Evolutionary conservation across 1,140 invertebrate species (phyloP), one percentile per base, ranked within the genome.

Genomic region (Lordiphosa clarofinis): DNA sequence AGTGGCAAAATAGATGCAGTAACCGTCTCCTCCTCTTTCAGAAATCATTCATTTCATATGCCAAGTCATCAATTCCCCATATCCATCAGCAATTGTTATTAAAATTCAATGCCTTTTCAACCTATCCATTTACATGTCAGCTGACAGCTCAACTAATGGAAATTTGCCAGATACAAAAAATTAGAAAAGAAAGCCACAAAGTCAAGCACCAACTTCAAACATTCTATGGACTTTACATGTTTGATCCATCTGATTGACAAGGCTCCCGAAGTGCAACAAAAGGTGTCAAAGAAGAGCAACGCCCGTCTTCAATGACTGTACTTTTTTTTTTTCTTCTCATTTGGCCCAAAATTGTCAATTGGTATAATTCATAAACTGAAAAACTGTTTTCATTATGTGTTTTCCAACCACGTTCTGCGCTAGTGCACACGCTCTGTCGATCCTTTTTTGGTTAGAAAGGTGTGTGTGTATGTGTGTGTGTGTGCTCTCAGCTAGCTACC

Each of bases 351-450:
- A 82, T 76, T 82, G 73, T 78, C 76, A 84, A 84, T 84, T 82
- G 78, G 63, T 65, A 73, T 73, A 62, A 73, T 73, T 82, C 60
- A 59, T 56, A 84, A 59, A 63, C 53, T 42, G 59, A 65, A 78
- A 75, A 76, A 82, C 59, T 33, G 73, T 73, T 84, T 72, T 21
- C 21, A 21, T 21, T 21, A 21, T 21, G 21, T 21, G 21, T 21
- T 21, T 84, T 78, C 73, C 78, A 76, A 78, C 72, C 78, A 76
- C 78, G 76, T 78, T 82, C 56, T 84, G 78, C 63, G 73, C 73
- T 55, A 78, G 76, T 84, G 76, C 76, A 84, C 62, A 54, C 35
- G 57, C 43, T 50, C 52, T 28, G 24, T 28, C 35, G 47, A 67
- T 68, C 64, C 64, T 60, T 60, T 54, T 63, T 31, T 48, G 36